Base-by-base conservation (phyloP, 2,797 vertebrate species). In the Passerculus sandwichensis region DNA sequence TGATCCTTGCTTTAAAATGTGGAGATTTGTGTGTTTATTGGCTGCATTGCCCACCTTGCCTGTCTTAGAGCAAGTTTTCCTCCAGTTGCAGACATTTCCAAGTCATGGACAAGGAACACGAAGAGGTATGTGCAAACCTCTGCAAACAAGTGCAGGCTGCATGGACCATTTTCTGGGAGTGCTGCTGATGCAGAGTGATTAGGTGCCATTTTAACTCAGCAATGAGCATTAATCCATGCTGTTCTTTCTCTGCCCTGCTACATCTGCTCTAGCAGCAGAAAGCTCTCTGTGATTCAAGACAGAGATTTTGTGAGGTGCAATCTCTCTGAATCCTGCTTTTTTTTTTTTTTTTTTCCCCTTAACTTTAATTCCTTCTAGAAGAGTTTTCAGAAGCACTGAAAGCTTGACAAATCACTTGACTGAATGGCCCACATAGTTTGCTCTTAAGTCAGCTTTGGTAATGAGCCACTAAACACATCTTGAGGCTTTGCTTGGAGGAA, bases 391-490 rank as follows among this genome's bases (percentile, higher is more conserved):
- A 89, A 96, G 85, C 74, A 51, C 34, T 67, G 77, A 69, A 85
- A 79, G 44, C 71, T 85, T 5, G 7, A 93, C 88, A 74, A 95
- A 95, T 94, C 96, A 85, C 62, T 94, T 82, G 80, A 85, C 77
- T 94, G 91, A 93, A 85, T 69, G 83, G 93, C 77, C 85, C 71
- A 95, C 91, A 90, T 79, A 94, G 89, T 94, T 97, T 96, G 85
- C 91, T 93, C 80, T 87, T 50, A 64, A 91, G 74, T 96, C 94
- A 97, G 85, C 61, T 90, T 79, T 97, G 96, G 95, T 94, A 94
- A 61, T 0, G 0, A 94, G 96, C 95, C 91, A 96, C 73, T 4
- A 36, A 81, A 57, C 60, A 66, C 48, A 57, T 83, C 76, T 89
- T 76, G 73, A 86, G 74, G 82, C 64, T 93, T 89, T 85, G 56